Base-by-base conservation (phyloP, 2,113 vertebrate genomes). In the Nanorana parkeri region DNA sequence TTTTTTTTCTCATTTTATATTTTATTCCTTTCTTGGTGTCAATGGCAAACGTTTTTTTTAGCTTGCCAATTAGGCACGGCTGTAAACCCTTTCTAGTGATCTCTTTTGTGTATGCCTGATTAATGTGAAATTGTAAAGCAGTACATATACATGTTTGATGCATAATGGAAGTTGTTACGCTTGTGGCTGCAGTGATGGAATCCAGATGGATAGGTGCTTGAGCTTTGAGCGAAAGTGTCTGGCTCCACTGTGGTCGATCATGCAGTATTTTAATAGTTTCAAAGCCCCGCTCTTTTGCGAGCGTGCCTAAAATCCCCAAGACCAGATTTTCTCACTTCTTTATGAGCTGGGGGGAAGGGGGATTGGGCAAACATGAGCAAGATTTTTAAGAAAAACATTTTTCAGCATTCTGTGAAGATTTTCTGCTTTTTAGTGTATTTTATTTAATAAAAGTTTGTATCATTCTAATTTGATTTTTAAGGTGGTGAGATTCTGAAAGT, bases 131-230 rank as follows among this genome's bases (percentile, higher is more conserved):
- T 17, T 23, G 10, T 17, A 61, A 41, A 4, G 28, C 28, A 0
- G 28, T 60, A 41, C 71, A 80, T 81, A 80, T 90, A 88, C 71
- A 86, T 84, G 84, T 87, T 86, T 86, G 86, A 90, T 88, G 85
- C 78, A 60, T 86, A 85, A 85, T 85, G 74, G 88, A 91, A 91
- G 89, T 87, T 88, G 80, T 76, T 71, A 51, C n/a, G 80, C 72
- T 82, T 82, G 80, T 76, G 80, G 72, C 63, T 60, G 52, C 86
- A 90, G 94, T 97, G 95, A 98, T 98, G 92, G 94, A 93, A 93
- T 97, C 96, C 96, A 98, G 96, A 98, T 97, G 93, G 91, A 74
- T 88, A 88, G 90, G 87, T 89, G 89, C 86, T 85, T 88, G 87
- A 87, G 86, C 87, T 87, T 47, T 74, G 89, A 93, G 93, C 90